Percentiles rank a stretch among this genome's conserved stretches.
phyloP scores from a whole-genome alignment of 2,888 invertebrate genomes.

The Eilema sororculum region DNA sequence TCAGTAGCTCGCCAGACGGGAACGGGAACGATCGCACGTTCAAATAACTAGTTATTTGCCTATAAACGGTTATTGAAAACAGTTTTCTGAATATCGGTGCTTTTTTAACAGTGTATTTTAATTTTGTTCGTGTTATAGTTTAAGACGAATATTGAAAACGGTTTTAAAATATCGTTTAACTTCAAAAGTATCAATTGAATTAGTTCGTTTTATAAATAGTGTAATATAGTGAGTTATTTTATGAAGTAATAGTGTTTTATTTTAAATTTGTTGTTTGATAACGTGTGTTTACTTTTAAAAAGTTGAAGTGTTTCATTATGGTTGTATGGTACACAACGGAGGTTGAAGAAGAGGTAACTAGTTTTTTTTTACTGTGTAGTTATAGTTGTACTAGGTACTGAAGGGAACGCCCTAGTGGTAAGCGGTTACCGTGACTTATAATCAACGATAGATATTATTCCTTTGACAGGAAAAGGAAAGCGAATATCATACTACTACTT shows the following conservation, averaged over 20 bases:
- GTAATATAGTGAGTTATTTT: background rate
- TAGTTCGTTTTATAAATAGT: too few species aligned
- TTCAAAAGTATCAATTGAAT: too few species aligned
- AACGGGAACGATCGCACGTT: conserved; percentile 19
- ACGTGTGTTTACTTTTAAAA: background rate
- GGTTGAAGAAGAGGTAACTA: conserved; percentile 44
- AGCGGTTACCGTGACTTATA: background rate
- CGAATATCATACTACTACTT: too few species aligned
- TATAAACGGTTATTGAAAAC: background rate
- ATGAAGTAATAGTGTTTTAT: background rate
- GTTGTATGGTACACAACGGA: conserved; percentile 52
- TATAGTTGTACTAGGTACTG: too few species aligned
- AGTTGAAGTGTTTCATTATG: conserved; percentile 40
- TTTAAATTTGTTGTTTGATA: background rate
- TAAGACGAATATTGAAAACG: too few species aligned
- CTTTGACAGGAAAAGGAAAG: background rate
- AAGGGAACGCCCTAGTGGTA: background rate
- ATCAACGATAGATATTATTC: background rate
- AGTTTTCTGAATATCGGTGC: background rate
- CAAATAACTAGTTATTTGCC: background rate
- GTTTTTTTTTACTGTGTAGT: background rate
- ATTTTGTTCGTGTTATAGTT: too few species aligned
- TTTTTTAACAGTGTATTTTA: too few species aligned
- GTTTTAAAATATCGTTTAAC: too few species aligned
- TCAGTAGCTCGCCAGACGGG: conserved; percentile 16